These are phyloP conservation scores for Pogoniulus pusillus DNA, from an alignment of 2,797 vertebrate species.

Conservation along the genomic window DNA sequence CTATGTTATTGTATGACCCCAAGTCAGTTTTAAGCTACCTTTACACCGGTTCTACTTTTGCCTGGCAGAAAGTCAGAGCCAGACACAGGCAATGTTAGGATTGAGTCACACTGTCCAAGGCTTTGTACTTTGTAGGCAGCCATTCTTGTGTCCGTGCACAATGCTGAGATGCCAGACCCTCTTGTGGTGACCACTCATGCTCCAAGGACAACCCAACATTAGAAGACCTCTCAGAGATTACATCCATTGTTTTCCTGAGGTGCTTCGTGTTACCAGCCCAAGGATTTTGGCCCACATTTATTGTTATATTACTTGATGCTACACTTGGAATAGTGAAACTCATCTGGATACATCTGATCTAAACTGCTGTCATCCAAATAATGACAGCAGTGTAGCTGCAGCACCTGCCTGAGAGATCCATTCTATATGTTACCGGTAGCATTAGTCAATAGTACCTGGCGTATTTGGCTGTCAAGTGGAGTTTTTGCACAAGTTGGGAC, in stretches of 20 bases:
- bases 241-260: background rate
- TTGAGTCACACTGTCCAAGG: background rate
- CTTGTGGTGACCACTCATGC: background rate
- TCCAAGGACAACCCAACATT: background rate
- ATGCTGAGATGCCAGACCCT: background rate
- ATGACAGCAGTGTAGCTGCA: background rate
- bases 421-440: background rate
- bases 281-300: background rate
- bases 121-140: background rate
- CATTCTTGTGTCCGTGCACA: background rate
- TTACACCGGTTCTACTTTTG: background rate
- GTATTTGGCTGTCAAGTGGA: background rate
- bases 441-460: background rate
- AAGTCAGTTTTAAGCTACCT: background rate
- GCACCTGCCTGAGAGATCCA: background rate
- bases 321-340: background rate
- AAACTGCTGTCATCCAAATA: background rate
- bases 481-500: background rate
- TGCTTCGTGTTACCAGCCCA: background rate
- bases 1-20: background rate
- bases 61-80: background rate
- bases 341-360: background rate
- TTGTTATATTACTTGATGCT: background rate
- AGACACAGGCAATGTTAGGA: background rate
- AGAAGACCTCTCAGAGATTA: background rate